Evolutionary conservation across 2,113 vertebrate genomes (phyloP), one percentile per base, ranked within the genome.

Genomic region (Condylura cristata): DNA sequence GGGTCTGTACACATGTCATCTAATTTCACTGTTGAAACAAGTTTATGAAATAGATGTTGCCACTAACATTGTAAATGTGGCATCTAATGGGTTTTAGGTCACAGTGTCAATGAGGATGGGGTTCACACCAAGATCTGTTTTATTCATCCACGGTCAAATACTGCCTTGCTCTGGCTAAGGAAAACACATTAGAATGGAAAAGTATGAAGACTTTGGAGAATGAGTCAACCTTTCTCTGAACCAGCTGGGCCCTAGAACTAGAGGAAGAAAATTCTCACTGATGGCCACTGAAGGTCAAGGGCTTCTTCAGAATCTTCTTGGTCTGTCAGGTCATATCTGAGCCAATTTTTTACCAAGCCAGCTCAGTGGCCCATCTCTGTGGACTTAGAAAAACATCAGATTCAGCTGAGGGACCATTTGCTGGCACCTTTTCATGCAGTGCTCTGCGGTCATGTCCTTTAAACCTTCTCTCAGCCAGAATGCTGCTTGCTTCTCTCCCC

Each of bases 391-490:
- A 32, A 39, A 26, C 75, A 26, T 6, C 3, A 6, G 6, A n/a
- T 20, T 46, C 16, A 3, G 3, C 5, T 28, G 9, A 24, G 65
- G n/a, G 18, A 46, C 1, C 0, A 1, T 12, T 30, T 1, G 0
- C 14, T 22, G 44, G 20, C 0, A 0, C 11, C 41, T 74, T 66
- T 81, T 68, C 24, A 28, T 46, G 51, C 80, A 24, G 26, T 18
- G 48, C 61, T 66, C 37, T 58, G 18, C 2, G 8, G 60, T 28
- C 12, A 4, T 0, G 4, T 51, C 56, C 53, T 74, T 34, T 22
- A 4, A 0, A 1, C 13, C 8, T 24, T 6, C 22, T 46, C 48
- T 46, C 41, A 26, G 22, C 37, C 24, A 12, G 2, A 65, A 32
- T 32, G 12, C 32, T 10, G 9, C 8, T 26, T 37, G 2, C 2